Base-by-base conservation (phyloP, 2,888 invertebrate species). In the Pachycephus smyrnensis region DNA sequence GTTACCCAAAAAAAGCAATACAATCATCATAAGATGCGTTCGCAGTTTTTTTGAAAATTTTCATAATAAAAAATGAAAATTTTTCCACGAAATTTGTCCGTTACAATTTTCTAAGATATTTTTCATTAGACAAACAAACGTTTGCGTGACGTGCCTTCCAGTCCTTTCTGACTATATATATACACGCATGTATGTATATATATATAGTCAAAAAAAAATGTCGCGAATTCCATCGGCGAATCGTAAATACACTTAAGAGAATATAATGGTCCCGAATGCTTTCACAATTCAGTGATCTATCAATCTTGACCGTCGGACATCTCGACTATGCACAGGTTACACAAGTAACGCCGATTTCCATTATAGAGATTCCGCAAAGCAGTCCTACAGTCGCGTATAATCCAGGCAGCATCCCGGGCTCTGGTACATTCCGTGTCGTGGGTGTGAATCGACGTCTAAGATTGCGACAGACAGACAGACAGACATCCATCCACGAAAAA, bases 381-480 rank as follows among this genome's bases (percentile, higher is more conserved):
- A 23, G 55, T 23, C 55, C 55, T 23, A 9, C 55, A 55, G 23
- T 23, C 55, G 23, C 9, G 55, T 55, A 55, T 23, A 9, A 9
- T 23, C 55, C 55, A 23, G 15, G 2, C 55, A 23, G 80, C 79
- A 79, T 82, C 84, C 81, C 83, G 84, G 79, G 76, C 77, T 78
- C 79, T 78, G 77, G 79, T 80, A 82, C 87, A 87, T 86, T 86
- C 85, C 85, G 79, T 55, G 80, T 78, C 80, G 82, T 86, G 84
- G 86, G 86, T 86, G 87, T 84, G 86, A 87, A 87, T 82, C 79
- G 55, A 55, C 55, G 55, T 55, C 15, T 55, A 55, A 4, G 55
- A 55, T 55, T 55, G 55, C 55, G 23, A 9, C 40, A 55, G 40
- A 9, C 55, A 55, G 33, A 33, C 33, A 33, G 4, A 33, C 33